A percentile compares a stretch with the other conserved stretches of the same genome.
Conservation (phyloP, 1,140 invertebrate species). For the Drosophila pruinosa region DNA sequence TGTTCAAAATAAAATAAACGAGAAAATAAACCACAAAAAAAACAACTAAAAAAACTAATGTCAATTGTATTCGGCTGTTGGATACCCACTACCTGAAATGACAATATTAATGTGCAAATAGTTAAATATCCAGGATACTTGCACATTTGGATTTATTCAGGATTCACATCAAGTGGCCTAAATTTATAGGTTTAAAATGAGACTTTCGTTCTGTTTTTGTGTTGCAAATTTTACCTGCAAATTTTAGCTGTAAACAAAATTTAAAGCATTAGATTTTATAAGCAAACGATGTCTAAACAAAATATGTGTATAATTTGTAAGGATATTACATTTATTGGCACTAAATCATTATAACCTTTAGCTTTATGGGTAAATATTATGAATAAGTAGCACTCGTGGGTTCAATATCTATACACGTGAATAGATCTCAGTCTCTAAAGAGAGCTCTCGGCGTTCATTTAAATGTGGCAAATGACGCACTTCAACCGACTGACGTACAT, state of each 20-base stretch:
- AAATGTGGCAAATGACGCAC: conserved; percentile 61
- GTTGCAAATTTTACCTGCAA: too few species aligned
- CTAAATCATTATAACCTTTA: neutral
- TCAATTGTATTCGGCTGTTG: neutral
- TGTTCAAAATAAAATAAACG: conserved; percentile 17
- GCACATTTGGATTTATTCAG: too few species aligned
- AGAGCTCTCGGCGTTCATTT: neutral
- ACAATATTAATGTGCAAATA: too few species aligned
- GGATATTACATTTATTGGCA: neutral
- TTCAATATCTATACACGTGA: neutral
- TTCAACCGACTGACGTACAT: conserved; percentile 60
- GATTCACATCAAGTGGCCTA: too few species aligned
- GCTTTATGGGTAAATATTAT: neutral
- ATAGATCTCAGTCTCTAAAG: conserved; percentile 21
- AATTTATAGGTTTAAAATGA: too few species aligned
- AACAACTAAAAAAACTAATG: conserved; percentile 1
- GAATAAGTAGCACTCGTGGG: conserved; percentile 11
- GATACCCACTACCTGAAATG: too few species aligned
- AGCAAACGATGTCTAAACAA: too few species aligned
- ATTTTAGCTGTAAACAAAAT: too few species aligned
- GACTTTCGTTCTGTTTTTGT: too few species aligned
- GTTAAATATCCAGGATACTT: too few species aligned
- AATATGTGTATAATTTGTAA: too few species aligned
- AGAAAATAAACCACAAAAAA: conserved; percentile 10
- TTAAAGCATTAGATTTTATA: too few species aligned